Conservation (phyloP, 1,140 invertebrate species). For the Hylaeus volcanicus region DNA sequence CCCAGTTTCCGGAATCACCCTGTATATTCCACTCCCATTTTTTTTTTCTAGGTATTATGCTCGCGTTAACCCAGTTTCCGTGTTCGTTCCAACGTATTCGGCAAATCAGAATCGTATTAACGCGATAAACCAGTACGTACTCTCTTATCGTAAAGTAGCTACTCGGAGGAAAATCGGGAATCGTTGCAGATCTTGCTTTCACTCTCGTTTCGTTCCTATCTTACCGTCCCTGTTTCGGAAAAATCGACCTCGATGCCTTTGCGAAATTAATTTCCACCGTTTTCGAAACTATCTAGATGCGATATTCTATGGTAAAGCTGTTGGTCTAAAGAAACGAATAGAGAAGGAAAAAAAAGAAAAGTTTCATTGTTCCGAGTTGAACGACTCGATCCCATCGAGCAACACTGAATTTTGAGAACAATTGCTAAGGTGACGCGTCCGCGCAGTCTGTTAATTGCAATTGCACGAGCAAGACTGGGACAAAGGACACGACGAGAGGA, state of each 20-base stretch:
- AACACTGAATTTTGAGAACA: neutral
- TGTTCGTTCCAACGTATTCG: neutral
- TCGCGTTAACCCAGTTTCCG: slow-evolving; percentile 33
- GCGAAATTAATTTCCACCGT: no score
- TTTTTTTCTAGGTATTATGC: neutral
- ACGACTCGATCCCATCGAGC: neutral
- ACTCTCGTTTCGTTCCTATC: neutral
- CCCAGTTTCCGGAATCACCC: neutral
- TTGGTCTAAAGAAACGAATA: no score
- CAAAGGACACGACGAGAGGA: neutral
- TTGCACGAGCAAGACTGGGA: no score
- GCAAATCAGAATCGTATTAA: neutral
- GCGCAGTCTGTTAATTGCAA: neutral
- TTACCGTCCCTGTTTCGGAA: no score
- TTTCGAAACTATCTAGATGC: no score
- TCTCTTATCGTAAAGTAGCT: neutral
- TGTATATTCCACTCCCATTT: neutral
- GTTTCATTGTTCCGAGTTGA: no score
- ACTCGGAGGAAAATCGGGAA: neutral
- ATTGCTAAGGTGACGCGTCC: neutral
- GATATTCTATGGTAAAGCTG: no score
- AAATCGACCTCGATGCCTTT: no score
- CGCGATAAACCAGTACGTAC: neutral
- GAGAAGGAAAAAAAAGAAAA: no score
- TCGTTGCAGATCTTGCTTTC: neutral